Conservation (phyloP, 2,797 vertebrate genomes). For the Xyrichtys novacula region DNA sequence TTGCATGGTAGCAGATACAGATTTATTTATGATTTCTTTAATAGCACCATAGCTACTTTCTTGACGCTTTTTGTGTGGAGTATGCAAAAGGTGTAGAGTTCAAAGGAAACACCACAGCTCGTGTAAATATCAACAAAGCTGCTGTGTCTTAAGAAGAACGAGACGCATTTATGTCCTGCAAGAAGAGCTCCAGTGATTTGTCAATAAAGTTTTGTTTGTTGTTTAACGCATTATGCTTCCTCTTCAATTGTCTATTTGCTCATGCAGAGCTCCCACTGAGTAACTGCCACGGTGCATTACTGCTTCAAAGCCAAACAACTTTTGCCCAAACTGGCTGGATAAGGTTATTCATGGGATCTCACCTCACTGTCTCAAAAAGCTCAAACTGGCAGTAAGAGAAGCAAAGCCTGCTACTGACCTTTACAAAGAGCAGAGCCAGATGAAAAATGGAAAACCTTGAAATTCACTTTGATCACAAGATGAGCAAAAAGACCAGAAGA, state of each 20-base stretch:
- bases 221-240: slow-evolving; percentile 73
- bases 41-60: too few species aligned
- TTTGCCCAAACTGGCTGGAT: slow-evolving; percentile 43
- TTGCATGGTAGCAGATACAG: too few species aligned
- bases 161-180: slow-evolving; percentile 56
- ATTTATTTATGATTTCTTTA: background rate
- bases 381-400: slow-evolving; percentile 15
- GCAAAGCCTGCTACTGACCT: slow-evolving; percentile 24
- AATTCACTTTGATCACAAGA: slow-evolving; percentile 8
- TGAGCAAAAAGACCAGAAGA: background rate
- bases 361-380: slow-evolving; percentile 29
- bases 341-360: slow-evolving; percentile 41
- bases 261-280: slow-evolving; percentile 75
- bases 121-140: background rate
- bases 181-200: slow-evolving; percentile 51
- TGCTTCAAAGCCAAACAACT: slow-evolving; percentile 48
- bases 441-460: slow-evolving; percentile 11
- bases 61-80: slow-evolving; percentile 1
- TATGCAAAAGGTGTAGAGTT: too few species aligned
- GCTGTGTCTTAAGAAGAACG: slow-evolving; percentile 31
- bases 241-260: slow-evolving; percentile 77
- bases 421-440: slow-evolving; percentile 11
- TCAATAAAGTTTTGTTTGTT: slow-evolving; percentile 70
- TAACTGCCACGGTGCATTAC: slow-evolving; percentile 74
- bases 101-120: slow-evolving; percentile 5